phyloP scores from a whole-genome alignment of 2,888 invertebrate genomes.

The Leptinotarsa rubiginosa region DNA sequence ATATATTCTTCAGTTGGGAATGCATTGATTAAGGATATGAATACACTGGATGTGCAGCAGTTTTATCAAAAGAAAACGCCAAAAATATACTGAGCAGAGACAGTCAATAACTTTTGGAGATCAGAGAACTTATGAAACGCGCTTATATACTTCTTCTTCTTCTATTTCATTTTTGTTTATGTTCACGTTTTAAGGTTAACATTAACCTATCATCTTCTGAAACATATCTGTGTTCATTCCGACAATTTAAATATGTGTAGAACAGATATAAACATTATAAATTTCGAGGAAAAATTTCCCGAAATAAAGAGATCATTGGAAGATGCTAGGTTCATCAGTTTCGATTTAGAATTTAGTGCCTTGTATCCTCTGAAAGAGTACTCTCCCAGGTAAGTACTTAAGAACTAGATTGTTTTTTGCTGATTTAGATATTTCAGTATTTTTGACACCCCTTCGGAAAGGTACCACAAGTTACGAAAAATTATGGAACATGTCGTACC shows the following conservation, averaged over 20 bases:
- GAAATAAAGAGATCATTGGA: slow-evolving; percentile 70
- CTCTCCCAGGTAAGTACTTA: slow-evolving; percentile 53
- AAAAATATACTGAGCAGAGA: too few relatives aligned
- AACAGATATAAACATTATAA: slow-evolving; percentile 69
- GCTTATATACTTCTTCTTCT: too few relatives aligned
- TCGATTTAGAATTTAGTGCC: slow-evolving; percentile 82
- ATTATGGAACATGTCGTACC: slow-evolving; percentile 70
- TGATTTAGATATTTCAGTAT: slow-evolving; percentile 66
- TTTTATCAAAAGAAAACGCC: too few relatives aligned
- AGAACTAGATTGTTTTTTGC: slow-evolving; percentile 10
- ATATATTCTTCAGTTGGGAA: too few relatives aligned
- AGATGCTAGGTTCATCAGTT: slow-evolving; percentile 73
- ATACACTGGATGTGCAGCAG: too few relatives aligned
- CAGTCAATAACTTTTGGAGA: too few relatives aligned
- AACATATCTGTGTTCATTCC: too few relatives aligned
- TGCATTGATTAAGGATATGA: too few relatives aligned
- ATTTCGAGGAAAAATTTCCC: slow-evolving; percentile 72
- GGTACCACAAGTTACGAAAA: slow-evolving; percentile 69
- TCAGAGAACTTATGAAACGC: too few relatives aligned
- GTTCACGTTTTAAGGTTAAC: too few relatives aligned
- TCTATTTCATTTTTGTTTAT: too few relatives aligned
- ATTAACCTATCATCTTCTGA: too few relatives aligned
- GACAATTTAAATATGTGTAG: slow-evolving; percentile 69
- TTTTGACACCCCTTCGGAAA: slow-evolving; percentile 70
- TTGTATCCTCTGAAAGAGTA: slow-evolving; percentile 62